Conservation (phyloP, 2,113 vertebrate species). For the Herpetotheres cachinnans region DNA sequence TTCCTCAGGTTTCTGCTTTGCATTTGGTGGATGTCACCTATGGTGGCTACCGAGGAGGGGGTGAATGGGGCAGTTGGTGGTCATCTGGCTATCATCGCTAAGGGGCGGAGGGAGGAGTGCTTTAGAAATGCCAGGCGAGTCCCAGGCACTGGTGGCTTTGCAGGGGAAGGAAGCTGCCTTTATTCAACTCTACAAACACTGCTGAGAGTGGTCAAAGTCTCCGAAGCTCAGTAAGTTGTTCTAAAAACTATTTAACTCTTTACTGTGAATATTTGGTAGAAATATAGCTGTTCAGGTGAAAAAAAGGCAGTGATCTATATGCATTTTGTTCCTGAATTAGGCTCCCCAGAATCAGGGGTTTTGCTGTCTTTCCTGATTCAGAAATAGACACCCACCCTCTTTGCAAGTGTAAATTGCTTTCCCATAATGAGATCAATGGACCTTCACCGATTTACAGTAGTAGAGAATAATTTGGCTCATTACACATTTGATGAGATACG, state of each 20-base stretch:
- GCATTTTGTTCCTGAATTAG: background rate
- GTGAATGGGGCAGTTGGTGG: background rate
- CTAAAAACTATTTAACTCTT: background rate
- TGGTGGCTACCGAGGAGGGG: background rate
- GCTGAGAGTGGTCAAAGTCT: background rate
- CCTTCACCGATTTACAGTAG: background rate
- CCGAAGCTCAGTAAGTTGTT: background rate
- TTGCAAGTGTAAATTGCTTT: conserved; percentile 3
- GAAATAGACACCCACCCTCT: background rate
- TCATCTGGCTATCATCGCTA: background rate
- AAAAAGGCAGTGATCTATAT: background rate
- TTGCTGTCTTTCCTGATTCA: background rate
- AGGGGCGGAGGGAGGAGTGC: background rate
- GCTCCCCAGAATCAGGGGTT: background rate
- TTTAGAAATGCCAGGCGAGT: background rate
- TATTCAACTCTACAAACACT: background rate
- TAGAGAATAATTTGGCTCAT: conserved; percentile 23
- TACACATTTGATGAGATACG: background rate
- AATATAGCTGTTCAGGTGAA: background rate
- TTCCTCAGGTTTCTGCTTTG: background rate
- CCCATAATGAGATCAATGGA: conserved; percentile 36
- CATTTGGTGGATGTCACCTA: background rate
- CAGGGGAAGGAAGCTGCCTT: background rate
- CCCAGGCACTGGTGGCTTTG: background rate
- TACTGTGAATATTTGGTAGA: background rate